Evolutionary conservation across 1,140 invertebrate genomes (phyloP), one percentile per base, ranked within the genome.

Genomic region (Heliconius congener): DNA sequence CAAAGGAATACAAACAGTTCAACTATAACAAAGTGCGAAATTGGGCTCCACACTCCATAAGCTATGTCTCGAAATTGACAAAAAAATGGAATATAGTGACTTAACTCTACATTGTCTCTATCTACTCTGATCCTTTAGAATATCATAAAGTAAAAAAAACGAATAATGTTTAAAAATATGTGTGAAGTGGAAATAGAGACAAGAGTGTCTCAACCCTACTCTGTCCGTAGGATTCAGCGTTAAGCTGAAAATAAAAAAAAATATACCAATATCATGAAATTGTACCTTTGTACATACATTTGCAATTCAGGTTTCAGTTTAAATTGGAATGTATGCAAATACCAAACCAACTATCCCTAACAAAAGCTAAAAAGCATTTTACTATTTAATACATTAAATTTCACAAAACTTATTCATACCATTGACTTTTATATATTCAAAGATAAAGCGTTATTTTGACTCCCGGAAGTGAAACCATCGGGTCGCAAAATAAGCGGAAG

Each of bases 401-500:
- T 71, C 6, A 71, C 37, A n/a, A 71, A 37, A 39, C 11, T 71
- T 71, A 71, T 71, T 71, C 71, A 71, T 71, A 39, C 34, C 71
- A 71, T 71, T 16, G 71, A 71, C 37, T 71, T 71, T 71, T 71
- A 71, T 71, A 11, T 34, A 37, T 8, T 19, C 34, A 71, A 39
- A 71, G 71, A 71, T 71, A 71, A 71, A 39, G 9, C 18, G 37
- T 34, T 71, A 71, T 71, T 71, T 71, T 71, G 71, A 71, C 71
- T 37, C 71, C 71, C 18, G 71, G 71, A 71, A 71, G 71, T 18
- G 71, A 39, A 71, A 71, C 71, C 16, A 71, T 71, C 71, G 71
- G 71, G 71, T 71, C 71, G 71, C 71, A 71, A 71, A 71, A 71
- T 39, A 71, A 39, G n/a, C n/a, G n/a, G n/a, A n/a, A n/a, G 23